Evolutionary conservation across 2,113 vertebrate genomes (phyloP), one percentile per base, ranked within the genome.

Genomic region (Microcebus ravelobensis): DNA sequence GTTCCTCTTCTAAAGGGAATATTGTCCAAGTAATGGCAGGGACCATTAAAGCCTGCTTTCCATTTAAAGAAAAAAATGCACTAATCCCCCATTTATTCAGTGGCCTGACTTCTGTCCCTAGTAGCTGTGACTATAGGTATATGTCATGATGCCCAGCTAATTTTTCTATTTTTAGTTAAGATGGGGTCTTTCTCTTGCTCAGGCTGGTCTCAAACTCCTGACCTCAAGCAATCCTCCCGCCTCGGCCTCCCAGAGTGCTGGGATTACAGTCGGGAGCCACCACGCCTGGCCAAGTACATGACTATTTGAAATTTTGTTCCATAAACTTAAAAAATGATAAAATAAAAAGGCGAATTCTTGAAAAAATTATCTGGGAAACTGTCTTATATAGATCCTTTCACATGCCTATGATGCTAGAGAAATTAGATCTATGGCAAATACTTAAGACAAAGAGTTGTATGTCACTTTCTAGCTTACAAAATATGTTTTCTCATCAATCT

Each of bases 51-150:
- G 55, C 52, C 55, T 39, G n/a, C n/a, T 89, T 88, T 50, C 55
- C 34, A 29, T 84, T 95, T 90, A 89, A 23, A 86, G 80, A 45
- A 89, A 95, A 95, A 93, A 93, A 87, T 45, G 77, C 14, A 77
- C 20, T 73, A 57, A 83, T 0, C 5, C 6, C 36, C 65, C 42
- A 89, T 34, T 88, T 87, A 91, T 70, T 18, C 29, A 57, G 11
- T 34, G 52, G 23, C 57, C 59, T 20, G 17, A 87, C n/a, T 86
- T 90, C 52, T 82, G 15, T 42, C 39, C 39, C 39, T 42, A 42
- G 39, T 42, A 42, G 4, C 4, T 42, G 39, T 42, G 39, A 42
- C 39, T 42, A 42, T 42, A 42, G 39, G 39, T 42, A 42, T 42
- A 5, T 42, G 39, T 42, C 39, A 42, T 42, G 39, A 42, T 42